Conservation (phyloP, 2,888 invertebrate species). For the Athrips mouffetella region DNA sequence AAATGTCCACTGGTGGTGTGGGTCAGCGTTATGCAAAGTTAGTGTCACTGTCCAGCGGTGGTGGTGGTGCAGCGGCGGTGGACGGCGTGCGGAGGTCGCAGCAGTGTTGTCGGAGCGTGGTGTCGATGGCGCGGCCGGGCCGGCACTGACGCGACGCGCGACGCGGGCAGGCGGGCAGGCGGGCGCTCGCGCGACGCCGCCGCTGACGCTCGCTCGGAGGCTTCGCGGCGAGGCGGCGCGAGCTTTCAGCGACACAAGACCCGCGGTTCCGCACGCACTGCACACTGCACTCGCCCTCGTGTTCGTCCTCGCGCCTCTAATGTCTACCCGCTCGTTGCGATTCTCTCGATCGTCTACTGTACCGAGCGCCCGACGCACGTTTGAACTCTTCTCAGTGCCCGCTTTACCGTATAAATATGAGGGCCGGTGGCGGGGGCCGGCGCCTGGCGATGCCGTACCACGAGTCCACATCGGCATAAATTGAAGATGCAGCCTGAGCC, state of each 20-base stretch:
- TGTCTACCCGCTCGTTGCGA: constrained; percentile 68
- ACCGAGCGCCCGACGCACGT: constrained; percentile 73
- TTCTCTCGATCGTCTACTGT: constrained; percentile 75
- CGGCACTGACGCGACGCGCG: constrained; percentile 73
- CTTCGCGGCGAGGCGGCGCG: constrained; percentile 65
- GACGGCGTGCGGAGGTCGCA: constrained; percentile 35
- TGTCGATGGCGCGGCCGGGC: constrained; percentile 75
- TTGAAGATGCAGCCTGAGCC: constrained; percentile 74
- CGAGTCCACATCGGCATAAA: constrained; percentile 72
- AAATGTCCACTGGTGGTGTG: constrained; percentile 51
- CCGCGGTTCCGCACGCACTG: constrained; percentile 62
- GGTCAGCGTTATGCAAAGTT: constrained; percentile 39
- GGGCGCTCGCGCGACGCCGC: constrained; percentile 47
- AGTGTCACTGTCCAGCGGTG: constrained; percentile 60
- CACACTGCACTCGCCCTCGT: constrained; percentile 77
- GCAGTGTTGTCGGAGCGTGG: constrained; percentile 48
- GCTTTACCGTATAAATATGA: constrained; percentile 77
- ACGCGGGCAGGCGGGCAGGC: constrained; percentile 39
- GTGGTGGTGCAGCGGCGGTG: constrained; percentile 25
- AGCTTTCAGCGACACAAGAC: constrained; percentile 74
- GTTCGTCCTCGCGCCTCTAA: constrained; percentile 7
- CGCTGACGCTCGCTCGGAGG: constrained; percentile 51
- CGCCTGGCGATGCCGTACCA: constrained; percentile 68
- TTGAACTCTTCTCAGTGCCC: constrained; percentile 74
- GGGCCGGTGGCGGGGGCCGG: constrained; percentile 73